Evolutionary conservation across 2,797 vertebrate genomes (phyloP).

Genomic region (Champsocephalus esox): DNA sequence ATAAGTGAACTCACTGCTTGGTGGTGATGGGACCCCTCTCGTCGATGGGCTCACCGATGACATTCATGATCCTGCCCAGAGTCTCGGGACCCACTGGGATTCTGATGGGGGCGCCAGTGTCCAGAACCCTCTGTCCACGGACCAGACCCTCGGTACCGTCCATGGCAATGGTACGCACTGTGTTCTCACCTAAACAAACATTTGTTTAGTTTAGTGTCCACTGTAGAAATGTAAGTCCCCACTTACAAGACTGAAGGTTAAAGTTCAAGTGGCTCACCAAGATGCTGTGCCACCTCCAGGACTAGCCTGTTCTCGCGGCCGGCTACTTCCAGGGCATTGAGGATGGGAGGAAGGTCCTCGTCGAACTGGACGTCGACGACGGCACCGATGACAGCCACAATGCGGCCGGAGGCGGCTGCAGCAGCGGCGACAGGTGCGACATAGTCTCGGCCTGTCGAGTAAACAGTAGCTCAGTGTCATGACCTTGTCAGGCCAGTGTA

Average conservation of each 20-base stretch:
- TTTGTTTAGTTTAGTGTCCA: too few relatives aligned
- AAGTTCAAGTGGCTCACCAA: slow-evolving; percentile 59
- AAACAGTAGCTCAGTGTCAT: background rate
- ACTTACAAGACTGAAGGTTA: background rate
- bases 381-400: slow-evolving; percentile 96
- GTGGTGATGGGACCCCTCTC: slow-evolving; percentile 96
- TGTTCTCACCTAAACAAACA: slow-evolving; percentile 90
- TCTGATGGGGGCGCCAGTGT: slow-evolving; percentile 95
- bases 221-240: too few relatives aligned
- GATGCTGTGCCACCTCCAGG: slow-evolving; percentile 96
- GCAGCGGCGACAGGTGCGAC: slow-evolving; percentile 87
- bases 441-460: slow-evolving; percentile 90
- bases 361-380: slow-evolving; percentile 99
- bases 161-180: slow-evolving; percentile 97
- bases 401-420: slow-evolving; percentile 82
- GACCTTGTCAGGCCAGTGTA: slow-evolving; percentile 5
- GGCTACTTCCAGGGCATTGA: slow-evolving; percentile 94
- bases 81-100: slow-evolving; percentile 98
- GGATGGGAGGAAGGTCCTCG: slow-evolving; percentile 95
- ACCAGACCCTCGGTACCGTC: slow-evolving; percentile 97
- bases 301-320: slow-evolving; percentile 93
- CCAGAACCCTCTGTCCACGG: slow-evolving; percentile 94
- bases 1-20: slow-evolving; percentile 88
- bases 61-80: slow-evolving; percentile 98
- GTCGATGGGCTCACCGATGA: slow-evolving; percentile 97